These are phyloP conservation scores for Adelges cooleyi DNA, from an alignment of 1,140 invertebrate species.

Conservation along the genomic window DNA sequence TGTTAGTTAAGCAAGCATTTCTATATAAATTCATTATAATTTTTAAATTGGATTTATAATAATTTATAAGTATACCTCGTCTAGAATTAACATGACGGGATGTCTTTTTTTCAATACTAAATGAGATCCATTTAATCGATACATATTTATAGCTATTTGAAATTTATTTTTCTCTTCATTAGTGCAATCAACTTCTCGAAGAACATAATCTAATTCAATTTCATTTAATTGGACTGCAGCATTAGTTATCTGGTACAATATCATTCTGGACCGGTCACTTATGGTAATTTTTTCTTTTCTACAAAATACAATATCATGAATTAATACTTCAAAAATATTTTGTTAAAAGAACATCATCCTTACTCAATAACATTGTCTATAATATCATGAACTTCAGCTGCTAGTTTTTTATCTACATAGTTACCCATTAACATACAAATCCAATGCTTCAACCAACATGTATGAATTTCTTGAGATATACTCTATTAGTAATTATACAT, in stretches of 20 bases:
- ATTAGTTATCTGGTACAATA: slow-evolving; percentile 41
- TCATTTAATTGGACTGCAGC: slow-evolving; percentile 37
- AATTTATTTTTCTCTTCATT: slow-evolving; percentile 41
- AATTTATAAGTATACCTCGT: slow-evolving; percentile 43
- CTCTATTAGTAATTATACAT: slow-evolving; percentile 37
- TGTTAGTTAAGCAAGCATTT: neutral
- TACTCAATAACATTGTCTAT: slow-evolving; percentile 42
- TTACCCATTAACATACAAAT: slow-evolving; percentile 47
- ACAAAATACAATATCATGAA: neutral
- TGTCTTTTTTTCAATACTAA: slow-evolving; percentile 43
- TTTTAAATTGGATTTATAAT: neutral
- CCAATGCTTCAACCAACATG: slow-evolving; percentile 51
- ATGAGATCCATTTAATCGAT: slow-evolving; percentile 37
- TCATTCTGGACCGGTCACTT: neutral
- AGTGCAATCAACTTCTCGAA: slow-evolving; percentile 39
- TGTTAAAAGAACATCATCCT: slow-evolving; percentile 39
- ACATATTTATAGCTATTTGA: slow-evolving; percentile 37
- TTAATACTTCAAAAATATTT: slow-evolving; percentile 37
- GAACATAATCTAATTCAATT: slow-evolving; percentile 40
- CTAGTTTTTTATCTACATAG: slow-evolving; percentile 36
- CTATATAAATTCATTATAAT: slow-evolving; percentile 5
- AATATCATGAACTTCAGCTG: slow-evolving; percentile 38
- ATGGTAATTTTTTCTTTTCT: slow-evolving; percentile 31
- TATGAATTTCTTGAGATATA: slow-evolving; percentile 48
- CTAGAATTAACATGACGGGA: slow-evolving; percentile 51